A percentile compares a stretch with the other conserved stretches of the same genome.
Conservation (phyloP, 2,888 invertebrate species). For the Drosophila lacicola region DNA sequence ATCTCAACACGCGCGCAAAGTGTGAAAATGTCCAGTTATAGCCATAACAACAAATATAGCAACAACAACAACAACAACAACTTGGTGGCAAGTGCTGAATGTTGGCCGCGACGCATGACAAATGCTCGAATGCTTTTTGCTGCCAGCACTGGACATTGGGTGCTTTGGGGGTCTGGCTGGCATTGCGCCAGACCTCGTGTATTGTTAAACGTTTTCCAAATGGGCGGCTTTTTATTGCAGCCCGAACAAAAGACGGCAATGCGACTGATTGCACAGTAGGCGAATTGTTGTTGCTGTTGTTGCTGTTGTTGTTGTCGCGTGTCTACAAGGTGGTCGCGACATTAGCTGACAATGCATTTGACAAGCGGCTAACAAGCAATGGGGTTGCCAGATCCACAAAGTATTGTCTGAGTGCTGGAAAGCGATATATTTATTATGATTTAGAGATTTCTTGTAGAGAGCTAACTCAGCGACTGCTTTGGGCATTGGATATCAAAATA, state of each 20-base stretch:
- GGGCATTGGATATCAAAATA: neutral
- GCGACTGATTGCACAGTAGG: conserved; percentile 38
- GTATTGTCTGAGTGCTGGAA: neutral
- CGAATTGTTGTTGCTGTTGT: conserved; percentile 23
- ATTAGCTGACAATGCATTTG: conserved; percentile 44
- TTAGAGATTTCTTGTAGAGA: no score
- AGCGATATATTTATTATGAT: conserved; percentile 15
- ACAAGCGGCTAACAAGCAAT: conserved; percentile 24
- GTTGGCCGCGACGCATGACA: conserved; percentile 60
- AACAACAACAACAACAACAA: conserved; percentile 17
- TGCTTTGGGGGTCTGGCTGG: conserved; percentile 33
- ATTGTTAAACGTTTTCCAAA: conserved; percentile 69
- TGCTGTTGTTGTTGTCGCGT: conserved; percentile 30
- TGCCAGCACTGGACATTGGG: conserved; percentile 30
- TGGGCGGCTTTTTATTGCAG: conserved; percentile 52
- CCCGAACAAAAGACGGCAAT: conserved; percentile 56
- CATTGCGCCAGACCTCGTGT: conserved; percentile 53
- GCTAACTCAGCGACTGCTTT: neutral
- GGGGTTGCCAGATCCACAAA: conserved; percentile 13
- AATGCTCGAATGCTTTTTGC: conserved; percentile 40
- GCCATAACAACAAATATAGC: conserved; percentile 29
- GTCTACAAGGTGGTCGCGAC: conserved; percentile 48
- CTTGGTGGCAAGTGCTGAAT: conserved; percentile 51
- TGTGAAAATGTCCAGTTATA: conserved; percentile 51
- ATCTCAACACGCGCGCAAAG: conserved; percentile 58